phyloP scores from a whole-genome alignment of 2,113 vertebrate genomes.

The Spheniscus mendiculus region DNA sequence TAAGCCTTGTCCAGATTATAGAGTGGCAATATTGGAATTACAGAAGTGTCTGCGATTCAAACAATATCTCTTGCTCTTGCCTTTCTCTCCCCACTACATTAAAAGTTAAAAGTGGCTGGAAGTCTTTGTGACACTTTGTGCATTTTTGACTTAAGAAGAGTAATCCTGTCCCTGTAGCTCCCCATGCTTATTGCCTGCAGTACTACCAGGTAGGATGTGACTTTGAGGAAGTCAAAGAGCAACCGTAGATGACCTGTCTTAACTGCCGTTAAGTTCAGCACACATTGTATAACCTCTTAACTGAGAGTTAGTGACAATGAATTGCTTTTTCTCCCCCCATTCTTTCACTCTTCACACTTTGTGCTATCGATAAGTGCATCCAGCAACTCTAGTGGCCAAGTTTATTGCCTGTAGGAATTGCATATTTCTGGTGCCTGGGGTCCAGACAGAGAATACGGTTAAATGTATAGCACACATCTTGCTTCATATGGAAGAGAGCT shows the following conservation, averaged over 20 bases:
- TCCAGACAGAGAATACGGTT: neutral
- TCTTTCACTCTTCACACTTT: neutral
- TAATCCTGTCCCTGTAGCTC: neutral
- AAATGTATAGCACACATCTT: neutral
- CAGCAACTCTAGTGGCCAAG: neutral
- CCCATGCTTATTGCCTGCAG: fast-evolving
- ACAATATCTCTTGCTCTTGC: neutral
- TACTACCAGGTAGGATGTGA: neutral
- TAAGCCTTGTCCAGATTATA: neutral
- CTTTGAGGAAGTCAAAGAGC: neutral
- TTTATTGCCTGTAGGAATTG: neutral
- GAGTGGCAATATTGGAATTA: neutral
- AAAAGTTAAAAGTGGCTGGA: neutral
- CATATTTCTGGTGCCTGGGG: neutral
- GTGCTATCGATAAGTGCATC: fast-evolving
- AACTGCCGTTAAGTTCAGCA: neutral
- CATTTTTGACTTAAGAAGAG: neutral
- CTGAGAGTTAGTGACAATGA: neutral
- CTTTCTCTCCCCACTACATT: neutral
- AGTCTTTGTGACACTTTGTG: neutral
- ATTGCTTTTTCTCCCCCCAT: neutral
- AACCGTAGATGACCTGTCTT: neutral
- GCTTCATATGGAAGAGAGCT: neutral
- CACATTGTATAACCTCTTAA: neutral
- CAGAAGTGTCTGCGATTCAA: neutral